A percentile compares a stretch with the other conserved stretches of the same genome.
These are phyloP conservation scores for Nematostella vectensis DNA, from an alignment of 92 coral and sea anemone genomes.

Conservation along the genomic window DNA sequence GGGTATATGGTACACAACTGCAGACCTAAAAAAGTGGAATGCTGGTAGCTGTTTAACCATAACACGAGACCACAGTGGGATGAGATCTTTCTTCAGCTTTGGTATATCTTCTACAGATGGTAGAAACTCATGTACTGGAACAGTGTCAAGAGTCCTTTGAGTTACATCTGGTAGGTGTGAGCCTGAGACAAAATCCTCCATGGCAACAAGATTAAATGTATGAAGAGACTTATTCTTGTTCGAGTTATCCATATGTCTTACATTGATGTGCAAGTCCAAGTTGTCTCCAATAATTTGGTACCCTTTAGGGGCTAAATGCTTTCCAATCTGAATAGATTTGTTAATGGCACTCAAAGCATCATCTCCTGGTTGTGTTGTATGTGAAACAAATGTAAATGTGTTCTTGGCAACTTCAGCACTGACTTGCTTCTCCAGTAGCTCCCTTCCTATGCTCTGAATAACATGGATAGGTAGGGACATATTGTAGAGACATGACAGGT, in stretches of 20 bases:
- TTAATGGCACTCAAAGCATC: not conserved
- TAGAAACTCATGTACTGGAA: slow-evolving; percentile 18
- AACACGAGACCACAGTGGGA: slow-evolving; percentile 10
- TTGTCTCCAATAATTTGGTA: slow-evolving; percentile 41
- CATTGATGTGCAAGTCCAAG: slow-evolving; percentile 33
- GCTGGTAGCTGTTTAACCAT: slow-evolving; percentile 12
- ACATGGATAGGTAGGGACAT: slow-evolving; percentile 13
- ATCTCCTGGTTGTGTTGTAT: not conserved
- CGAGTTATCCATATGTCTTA: slow-evolving; percentile 15
- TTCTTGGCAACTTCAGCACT: slow-evolving; percentile 10
- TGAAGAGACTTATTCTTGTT: slow-evolving; percentile 41
- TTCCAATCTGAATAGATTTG: not conserved
- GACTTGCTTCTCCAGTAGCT: slow-evolving; percentile 2
- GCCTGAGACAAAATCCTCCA: slow-evolving; percentile 21
- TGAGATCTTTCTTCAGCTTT: slow-evolving; percentile 10
- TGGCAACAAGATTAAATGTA: slow-evolving; percentile 36
- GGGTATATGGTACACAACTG: slow-evolving; percentile 14
- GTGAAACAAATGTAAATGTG: slow-evolving; percentile 5
- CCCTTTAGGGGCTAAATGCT: slow-evolving; percentile 4
- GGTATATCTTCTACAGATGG: slow-evolving; percentile 14
- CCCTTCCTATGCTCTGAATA: slow-evolving; percentile 13
- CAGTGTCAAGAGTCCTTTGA: slow-evolving; percentile 6
- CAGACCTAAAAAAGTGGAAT: not conserved
- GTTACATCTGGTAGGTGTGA: slow-evolving; percentile 10
- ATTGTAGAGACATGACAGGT: slow-evolving; percentile 14